Evolutionary conservation across 2,888 invertebrate species (phyloP).

Genomic region (Scrobipalpa atriplicella): DNA sequence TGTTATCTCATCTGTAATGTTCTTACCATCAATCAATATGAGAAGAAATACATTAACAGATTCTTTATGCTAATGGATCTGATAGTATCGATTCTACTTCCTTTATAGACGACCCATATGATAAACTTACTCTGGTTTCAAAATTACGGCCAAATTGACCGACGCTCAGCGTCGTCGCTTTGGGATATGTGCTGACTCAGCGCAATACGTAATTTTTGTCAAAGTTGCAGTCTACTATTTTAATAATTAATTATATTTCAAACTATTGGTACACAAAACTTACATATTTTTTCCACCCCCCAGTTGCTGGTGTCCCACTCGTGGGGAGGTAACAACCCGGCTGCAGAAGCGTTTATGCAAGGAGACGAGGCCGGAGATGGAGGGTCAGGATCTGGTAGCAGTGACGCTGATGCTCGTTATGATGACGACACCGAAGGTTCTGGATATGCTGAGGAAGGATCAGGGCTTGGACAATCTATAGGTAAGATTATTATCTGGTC

Average conservation of each 20-base stretch:
- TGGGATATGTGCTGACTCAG: too few relatives aligned
- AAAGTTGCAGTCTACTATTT: too few relatives aligned
- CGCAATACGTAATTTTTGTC: too few relatives aligned
- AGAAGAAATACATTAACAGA: conserved; percentile 2
- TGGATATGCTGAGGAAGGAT: conserved; percentile 71
- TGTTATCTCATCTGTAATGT: conserved; percentile 9
- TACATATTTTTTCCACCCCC: conserved; percentile 23
- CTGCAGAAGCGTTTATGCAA: conserved; percentile 80
- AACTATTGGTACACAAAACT: too few relatives aligned
- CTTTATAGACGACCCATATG: neutral
- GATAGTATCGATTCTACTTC: neutral
- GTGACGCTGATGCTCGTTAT: conserved; percentile 74
- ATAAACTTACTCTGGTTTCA: too few relatives aligned
- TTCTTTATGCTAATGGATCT: conserved; percentile 9
- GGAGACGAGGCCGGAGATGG: conserved; percentile 82
- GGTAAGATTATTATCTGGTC: too few relatives aligned
- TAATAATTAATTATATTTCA: too few relatives aligned
- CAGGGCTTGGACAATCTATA: too few relatives aligned
- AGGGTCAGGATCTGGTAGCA: conserved; percentile 84
- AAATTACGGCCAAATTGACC: too few relatives aligned
- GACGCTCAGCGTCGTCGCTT: too few relatives aligned
- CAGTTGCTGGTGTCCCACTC: conserved; percentile 70
- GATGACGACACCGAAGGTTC: conserved; percentile 75
- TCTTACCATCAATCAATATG: conserved; percentile 12
- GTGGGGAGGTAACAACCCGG: conserved; percentile 55